Conservation (phyloP, 2,888 invertebrate genomes). For the Drosophila lutescens region DNA sequence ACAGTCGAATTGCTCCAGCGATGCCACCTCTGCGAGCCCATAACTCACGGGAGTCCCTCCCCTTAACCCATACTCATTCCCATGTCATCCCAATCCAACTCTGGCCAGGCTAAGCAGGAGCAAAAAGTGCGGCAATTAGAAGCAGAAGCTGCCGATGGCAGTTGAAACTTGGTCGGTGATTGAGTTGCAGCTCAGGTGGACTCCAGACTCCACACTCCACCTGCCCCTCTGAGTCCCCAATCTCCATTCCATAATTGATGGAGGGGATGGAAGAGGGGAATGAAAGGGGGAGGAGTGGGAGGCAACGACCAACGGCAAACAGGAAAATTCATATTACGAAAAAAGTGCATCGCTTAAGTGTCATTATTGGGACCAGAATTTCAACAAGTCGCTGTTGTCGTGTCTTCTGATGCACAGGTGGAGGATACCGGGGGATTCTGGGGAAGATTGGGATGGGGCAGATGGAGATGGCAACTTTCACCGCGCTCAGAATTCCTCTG, state of each 20-base stretch:
- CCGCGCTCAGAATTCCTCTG: constrained; percentile 70
- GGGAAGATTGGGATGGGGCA: constrained; percentile 48
- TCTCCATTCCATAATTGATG: constrained; percentile 63
- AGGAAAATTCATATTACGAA: constrained; percentile 78
- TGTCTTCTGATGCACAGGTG: constrained; percentile 46
- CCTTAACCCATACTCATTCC: not conserved
- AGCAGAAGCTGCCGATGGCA: constrained; percentile 63
- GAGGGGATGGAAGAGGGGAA: constrained; percentile 1
- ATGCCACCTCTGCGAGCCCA: constrained; percentile 56
- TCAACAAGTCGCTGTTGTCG: constrained; percentile 69
- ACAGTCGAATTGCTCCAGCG: constrained; percentile 25
- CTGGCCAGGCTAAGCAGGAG: constrained; percentile 32
- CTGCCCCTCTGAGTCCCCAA: not conserved
- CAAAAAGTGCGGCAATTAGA: constrained; percentile 69
- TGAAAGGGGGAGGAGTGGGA: constrained; percentile 35
- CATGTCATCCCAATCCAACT: constrained; percentile 16
- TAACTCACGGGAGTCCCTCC: constrained; percentile 49
- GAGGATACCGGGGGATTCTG: constrained; percentile 9
- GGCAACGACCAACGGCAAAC: constrained; percentile 56
- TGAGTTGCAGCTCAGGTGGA: constrained; percentile 75
- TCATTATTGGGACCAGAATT: constrained; percentile 78
- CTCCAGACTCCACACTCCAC: constrained; percentile 14
- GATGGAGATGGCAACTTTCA: constrained; percentile 74
- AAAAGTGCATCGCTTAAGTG: constrained; percentile 78
- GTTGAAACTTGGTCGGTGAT: constrained; percentile 51